These are phyloP conservation scores for Shinisaurus crocodilurus DNA, from an alignment of 2,113 vertebrate genomes.

Conservation along the genomic window DNA sequence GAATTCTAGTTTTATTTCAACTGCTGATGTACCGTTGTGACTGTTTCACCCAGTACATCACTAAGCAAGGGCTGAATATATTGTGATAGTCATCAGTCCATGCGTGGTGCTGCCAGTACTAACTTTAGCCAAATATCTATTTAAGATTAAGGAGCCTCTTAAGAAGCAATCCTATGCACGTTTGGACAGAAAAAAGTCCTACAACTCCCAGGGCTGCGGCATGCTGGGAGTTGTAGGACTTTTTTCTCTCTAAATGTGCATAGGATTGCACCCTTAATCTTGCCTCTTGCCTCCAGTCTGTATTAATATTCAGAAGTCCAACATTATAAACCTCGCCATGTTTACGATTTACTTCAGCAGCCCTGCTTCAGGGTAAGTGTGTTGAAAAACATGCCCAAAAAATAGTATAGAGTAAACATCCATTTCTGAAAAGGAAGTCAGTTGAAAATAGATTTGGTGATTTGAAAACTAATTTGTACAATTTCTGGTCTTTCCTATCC, in stretches of 20 bases:
- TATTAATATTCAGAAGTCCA: background rate
- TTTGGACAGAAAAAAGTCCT: too few relatives aligned
- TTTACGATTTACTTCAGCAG: background rate
- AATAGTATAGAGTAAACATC: background rate
- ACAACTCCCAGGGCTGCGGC: too few relatives aligned
- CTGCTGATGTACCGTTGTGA: too few relatives aligned
- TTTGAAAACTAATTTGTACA: constrained; percentile 1
- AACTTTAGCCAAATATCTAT: background rate
- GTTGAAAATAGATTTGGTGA: background rate
- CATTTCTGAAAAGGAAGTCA: accelerated
- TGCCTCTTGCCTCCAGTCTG: background rate
- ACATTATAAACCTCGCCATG: background rate
- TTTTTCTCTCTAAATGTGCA: too few relatives aligned
- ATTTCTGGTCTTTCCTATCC: background rate
- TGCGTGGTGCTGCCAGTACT: background rate
- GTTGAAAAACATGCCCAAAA: background rate
- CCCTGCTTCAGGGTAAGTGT: background rate
- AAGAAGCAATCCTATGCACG: too few relatives aligned
- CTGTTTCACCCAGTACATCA: background rate
- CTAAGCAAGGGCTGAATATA: background rate
- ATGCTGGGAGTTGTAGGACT: too few relatives aligned
- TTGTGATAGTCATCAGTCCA: background rate
- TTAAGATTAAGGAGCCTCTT: background rate
- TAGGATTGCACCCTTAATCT: background rate
- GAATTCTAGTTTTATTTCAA: too few relatives aligned